phyloP scores from a whole-genome alignment of 2,113 vertebrate species.

The Rhabdornis inornatus region DNA sequence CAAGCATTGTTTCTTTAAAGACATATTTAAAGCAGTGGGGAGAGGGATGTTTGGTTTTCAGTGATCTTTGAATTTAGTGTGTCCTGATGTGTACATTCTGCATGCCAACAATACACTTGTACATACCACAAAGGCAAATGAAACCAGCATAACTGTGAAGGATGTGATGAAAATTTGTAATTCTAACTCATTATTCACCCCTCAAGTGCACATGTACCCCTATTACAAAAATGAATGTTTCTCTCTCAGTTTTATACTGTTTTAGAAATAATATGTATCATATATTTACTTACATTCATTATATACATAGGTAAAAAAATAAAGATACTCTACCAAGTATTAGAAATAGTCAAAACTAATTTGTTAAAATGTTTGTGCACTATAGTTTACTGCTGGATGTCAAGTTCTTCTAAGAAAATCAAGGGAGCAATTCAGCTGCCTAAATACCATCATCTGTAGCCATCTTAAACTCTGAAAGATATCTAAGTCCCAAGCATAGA shows the following conservation, averaged over 20 bases:
- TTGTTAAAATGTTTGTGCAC: not conserved
- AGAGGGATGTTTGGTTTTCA: not conserved
- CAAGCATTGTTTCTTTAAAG: not conserved
- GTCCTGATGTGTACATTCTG: not conserved
- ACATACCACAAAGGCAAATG: not conserved
- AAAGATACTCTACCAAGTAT: not conserved
- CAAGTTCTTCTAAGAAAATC: not conserved
- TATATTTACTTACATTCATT: not conserved
- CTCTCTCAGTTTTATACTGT: not conserved
- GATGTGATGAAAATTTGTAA: not conserved
- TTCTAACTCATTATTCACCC: not conserved
- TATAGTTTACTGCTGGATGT: not conserved
- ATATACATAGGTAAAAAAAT: not conserved
- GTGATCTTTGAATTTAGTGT: not conserved
- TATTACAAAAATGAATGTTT: not conserved
- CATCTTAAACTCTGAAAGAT: not conserved
- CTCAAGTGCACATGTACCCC: not conserved
- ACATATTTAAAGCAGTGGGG: not conserved
- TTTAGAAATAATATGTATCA: not conserved
- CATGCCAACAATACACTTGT: not conserved
- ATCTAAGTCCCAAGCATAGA: not conserved
- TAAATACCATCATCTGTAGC: not conserved
- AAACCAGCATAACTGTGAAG: not conserved
- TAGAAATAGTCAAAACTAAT: not conserved
- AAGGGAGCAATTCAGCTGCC: not conserved